Conservation (phyloP, 2,113 vertebrate species). For the Halichoeres trimaculatus region DNA sequence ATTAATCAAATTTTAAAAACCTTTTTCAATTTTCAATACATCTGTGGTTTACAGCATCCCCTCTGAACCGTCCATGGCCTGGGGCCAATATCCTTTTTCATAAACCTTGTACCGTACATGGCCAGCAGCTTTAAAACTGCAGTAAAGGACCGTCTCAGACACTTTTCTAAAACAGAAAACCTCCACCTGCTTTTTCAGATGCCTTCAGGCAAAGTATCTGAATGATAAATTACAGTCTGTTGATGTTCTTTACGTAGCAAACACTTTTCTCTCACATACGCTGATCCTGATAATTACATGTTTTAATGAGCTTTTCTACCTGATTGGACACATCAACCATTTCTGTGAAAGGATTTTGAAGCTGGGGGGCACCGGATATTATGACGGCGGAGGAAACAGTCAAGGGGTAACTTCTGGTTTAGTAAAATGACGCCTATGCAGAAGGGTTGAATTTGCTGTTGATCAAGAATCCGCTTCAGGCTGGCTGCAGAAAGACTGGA, state of each 20-base stretch:
- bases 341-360: too few relatives aligned
- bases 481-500: too few relatives aligned
- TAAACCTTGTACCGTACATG: neutral
- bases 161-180: neutral
- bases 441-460: too few relatives aligned
- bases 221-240: neutral
- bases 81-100: neutral
- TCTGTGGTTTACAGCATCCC: too few relatives aligned
- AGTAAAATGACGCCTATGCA: too few relatives aligned
- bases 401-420: too few relatives aligned
- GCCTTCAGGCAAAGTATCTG: neutral
- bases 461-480: too few relatives aligned
- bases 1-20: neutral
- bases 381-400: too few relatives aligned
- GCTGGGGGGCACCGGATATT: too few relatives aligned
- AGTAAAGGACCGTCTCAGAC: neutral
- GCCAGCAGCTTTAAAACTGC: neutral
- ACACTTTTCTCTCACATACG: neutral
- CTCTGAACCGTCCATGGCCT: neutral
- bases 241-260: neutral
- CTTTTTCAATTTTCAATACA: too few relatives aligned
- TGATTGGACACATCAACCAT: neutral
- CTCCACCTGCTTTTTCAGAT: neutral
- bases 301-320: neutral
- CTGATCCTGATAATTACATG: neutral